Base-by-base conservation (phyloP, 2,113 vertebrate species). In the Fregata magnificens region DNA sequence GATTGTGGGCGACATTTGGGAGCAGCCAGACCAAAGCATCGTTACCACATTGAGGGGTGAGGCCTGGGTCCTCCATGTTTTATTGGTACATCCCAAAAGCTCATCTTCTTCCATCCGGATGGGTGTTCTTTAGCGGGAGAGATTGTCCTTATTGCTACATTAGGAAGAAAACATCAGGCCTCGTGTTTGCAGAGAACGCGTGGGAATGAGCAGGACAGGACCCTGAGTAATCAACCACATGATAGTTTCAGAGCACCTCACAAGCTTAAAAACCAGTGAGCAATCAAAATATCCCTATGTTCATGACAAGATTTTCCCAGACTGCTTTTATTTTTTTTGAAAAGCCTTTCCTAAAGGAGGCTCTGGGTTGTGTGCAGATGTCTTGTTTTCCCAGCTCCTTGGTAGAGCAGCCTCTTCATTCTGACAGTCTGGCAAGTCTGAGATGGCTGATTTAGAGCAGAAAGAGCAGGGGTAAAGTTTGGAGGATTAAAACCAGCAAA, bases 1-100 rank as follows among this genome's bases (percentile, higher is more conserved):
- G 2, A 0, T 32, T 4, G 2, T 34, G 20, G 10, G 6, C 40
- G 21, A 45, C 1, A 1, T 63, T 36, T 88, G 13, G 31, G 63
- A 86, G 18, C 24, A 81, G 13, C 5, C 26, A 77, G 58, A 59
- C 1, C 13, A 65, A 80, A 84, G 8, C 15, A 40, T 6, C 1
- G 1, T 19, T 79, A 58, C 3, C 3, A 22, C 29, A 16, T 72
- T 69, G 67, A 56, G 11, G 14, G 11, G 10, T 49, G 42, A 85
- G 28, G 38, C 32, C 24, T 24, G 7, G 12, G 16, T 71, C 24
- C 25, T 77, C 44, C 3, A 1, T 42, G 6, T 38, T 65, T 88
- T 85, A 18, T 45, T 0, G 14, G 5, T 21, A 38, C 10, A 26
- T 9, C 16, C 9, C 17, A 72, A 77, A 89, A 55, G 72, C 10